Conservation (phyloP, 2,113 vertebrate genomes). For the Petroica traversi region DNA sequence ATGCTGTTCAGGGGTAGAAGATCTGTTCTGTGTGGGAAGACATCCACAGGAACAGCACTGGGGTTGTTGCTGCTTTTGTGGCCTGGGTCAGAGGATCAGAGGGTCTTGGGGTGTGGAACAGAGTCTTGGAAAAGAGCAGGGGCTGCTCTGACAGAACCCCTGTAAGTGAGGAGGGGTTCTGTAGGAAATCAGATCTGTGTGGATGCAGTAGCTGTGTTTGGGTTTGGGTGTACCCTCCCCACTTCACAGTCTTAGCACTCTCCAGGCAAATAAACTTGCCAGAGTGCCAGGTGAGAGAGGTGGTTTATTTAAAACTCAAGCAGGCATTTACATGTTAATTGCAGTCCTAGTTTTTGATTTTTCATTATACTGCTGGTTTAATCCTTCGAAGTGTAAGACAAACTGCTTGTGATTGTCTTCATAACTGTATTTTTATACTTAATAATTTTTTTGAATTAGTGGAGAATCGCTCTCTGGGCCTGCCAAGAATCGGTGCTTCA, state of each 20-base stretch:
- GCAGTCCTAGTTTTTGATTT: not conserved
- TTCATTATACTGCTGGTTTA: not conserved
- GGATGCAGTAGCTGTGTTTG: not conserved
- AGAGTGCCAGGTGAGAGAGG: not conserved
- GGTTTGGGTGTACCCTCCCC: not conserved
- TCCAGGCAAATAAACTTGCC: not conserved
- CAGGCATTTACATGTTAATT: not conserved
- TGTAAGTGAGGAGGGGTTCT: not conserved
- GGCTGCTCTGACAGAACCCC: not conserved
- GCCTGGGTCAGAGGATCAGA: not conserved
- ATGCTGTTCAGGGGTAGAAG: rapidly evolving
- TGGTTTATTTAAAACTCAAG: not conserved
- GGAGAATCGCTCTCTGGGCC: not conserved
- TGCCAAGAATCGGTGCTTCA: not conserved
- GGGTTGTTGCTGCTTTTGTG: not conserved
- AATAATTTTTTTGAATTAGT: not conserved
- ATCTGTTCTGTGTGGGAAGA: not conserved
- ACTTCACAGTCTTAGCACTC: not conserved
- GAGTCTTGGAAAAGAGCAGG: not conserved
- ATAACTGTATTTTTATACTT: not conserved
- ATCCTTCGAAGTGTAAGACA: not conserved
- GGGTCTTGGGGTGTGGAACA: not conserved
- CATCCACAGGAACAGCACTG: rapidly evolving
- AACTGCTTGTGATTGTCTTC: not conserved
- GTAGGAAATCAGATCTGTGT: not conserved